These are phyloP conservation scores for Embiotoca jacksoni DNA, from an alignment of 2,113 vertebrate species.

Conservation along the genomic window DNA sequence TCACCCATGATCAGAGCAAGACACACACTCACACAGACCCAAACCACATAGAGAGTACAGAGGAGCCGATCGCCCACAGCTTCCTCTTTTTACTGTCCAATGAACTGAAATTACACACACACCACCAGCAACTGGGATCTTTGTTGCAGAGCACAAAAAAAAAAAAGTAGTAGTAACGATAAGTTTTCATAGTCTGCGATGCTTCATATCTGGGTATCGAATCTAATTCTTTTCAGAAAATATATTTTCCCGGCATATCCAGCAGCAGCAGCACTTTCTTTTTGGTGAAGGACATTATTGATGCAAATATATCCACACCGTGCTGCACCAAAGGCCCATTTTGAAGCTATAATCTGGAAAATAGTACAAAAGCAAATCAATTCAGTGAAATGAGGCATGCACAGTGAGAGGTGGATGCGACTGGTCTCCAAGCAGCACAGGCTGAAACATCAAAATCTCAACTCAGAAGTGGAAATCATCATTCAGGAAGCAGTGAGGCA, in stretches of 20 bases:
- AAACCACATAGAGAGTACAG: constrained; percentile 77
- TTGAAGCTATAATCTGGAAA: background rate
- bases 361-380: background rate
- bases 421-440: too few species aligned
- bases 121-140: constrained; percentile 16
- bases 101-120: constrained; percentile 62
- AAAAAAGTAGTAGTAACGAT: constrained; percentile 18
- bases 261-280: constrained; percentile 4
- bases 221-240: constrained; percentile 32
- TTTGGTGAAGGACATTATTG: constrained; percentile 10
- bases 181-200: constrained; percentile 36
- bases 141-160: background rate
- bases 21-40: constrained; percentile 66
- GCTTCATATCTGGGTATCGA: background rate
- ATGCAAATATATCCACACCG: constrained; percentile 26
- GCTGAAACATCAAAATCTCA: background rate
- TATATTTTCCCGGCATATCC: constrained; percentile 1
- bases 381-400: background rate
- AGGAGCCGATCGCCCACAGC: constrained; percentile 71
- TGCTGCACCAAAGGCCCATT: background rate
- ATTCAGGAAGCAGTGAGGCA: too few species aligned
- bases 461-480: background rate
- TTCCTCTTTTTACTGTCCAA: constrained; percentile 74
- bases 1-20: constrained; percentile 77
- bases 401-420: background rate